Conservation (phyloP, 2,797 vertebrate genomes). For the Intellagama lesueurii region DNA sequence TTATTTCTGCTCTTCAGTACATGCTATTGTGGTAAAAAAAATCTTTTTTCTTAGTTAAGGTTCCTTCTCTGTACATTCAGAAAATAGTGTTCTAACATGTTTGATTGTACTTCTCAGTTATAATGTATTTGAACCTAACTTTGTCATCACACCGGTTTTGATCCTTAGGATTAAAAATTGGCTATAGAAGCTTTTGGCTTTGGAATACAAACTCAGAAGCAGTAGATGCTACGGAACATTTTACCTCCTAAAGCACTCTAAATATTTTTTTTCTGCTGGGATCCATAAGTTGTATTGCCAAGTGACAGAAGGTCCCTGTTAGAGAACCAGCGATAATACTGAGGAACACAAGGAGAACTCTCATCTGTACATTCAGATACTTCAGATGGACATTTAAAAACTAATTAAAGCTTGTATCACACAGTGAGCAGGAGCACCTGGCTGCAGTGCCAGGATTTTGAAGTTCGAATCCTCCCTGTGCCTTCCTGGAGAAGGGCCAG, state of each 20-base stretch:
- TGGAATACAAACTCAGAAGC: neutral
- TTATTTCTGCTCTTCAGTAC: neutral
- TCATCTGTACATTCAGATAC: neutral
- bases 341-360: neutral
- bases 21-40: neutral
- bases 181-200: neutral
- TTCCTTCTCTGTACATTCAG: neutral
- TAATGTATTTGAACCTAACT: neutral
- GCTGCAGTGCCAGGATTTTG: too few relatives aligned
- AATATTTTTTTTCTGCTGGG: neutral
- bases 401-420: too few relatives aligned
- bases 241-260: neutral
- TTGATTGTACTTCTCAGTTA: neutral
- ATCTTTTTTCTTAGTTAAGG: neutral
- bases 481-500: too few relatives aligned
- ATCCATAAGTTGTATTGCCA: neutral
- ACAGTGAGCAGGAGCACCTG: too few relatives aligned
- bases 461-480: too few relatives aligned
- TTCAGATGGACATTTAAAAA: too few relatives aligned
- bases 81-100: neutral
- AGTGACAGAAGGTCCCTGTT: neutral
- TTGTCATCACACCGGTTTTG: neutral
- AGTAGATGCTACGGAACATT: neutral
- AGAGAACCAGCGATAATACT: neutral
- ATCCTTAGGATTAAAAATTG: neutral